Conservation (phyloP, 1,140 invertebrate species). For the Carcinoscorpius rotundicauda region DNA sequence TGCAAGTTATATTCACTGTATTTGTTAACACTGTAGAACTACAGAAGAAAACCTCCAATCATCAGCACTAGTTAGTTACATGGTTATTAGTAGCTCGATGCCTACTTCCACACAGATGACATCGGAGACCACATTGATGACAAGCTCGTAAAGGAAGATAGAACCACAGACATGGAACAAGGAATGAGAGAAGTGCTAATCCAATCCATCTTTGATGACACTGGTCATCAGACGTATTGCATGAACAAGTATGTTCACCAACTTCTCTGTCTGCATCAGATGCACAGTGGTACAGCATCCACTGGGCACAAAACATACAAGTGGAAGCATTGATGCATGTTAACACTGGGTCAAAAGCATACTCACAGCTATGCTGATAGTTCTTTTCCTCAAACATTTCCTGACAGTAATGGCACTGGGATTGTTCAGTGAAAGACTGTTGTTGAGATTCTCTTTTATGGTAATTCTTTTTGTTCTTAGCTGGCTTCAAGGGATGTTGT, state of each 20-base stretch:
- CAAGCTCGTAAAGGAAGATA: conserved; percentile 73
- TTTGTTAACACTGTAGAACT: too few relatives aligned
- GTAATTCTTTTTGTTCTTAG: conserved; percentile 47
- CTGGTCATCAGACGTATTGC: conserved; percentile 41
- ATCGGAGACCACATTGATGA: conserved; percentile 64
- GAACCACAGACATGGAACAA: conserved; percentile 87
- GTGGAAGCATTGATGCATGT: conserved; percentile 66
- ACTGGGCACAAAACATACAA: conserved; percentile 63
- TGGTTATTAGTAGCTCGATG: conserved; percentile 41
- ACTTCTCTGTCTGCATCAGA: conserved; percentile 59
- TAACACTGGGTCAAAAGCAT: conserved; percentile 69
- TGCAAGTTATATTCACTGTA: too few relatives aligned
- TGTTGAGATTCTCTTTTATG: conserved; percentile 11
- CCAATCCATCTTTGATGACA: conserved; percentile 61
- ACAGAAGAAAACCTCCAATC: too few relatives aligned
- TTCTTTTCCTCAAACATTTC: conserved; percentile 56
- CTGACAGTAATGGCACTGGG: conserved; percentile 37
- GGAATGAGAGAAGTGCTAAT: conserved; percentile 64
- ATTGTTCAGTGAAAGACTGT: conserved; percentile 10
- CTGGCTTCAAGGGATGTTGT: conserved; percentile 38
- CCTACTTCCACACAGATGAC: conserved; percentile 63
- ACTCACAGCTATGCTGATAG: conserved; percentile 67
- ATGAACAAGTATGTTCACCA: conserved; percentile 63
- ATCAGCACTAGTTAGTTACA: too few relatives aligned
- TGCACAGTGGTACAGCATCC: conserved; percentile 86